phyloP scores from a whole-genome alignment of 1,140 invertebrate genomes.

The Phortica variegata region DNA sequence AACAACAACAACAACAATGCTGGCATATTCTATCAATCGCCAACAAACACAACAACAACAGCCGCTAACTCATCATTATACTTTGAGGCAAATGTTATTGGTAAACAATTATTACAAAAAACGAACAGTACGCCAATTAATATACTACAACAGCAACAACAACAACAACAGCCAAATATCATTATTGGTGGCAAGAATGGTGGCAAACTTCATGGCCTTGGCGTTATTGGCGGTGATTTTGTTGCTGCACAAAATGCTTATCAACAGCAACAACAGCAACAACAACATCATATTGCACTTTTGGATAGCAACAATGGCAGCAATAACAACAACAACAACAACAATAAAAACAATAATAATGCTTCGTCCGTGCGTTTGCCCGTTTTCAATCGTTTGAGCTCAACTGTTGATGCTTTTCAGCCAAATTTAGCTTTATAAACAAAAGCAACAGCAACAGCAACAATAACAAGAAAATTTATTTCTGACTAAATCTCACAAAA shows the following conservation, averaged over 20 bases:
- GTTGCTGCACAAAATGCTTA: conserved; percentile 34
- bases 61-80: conserved; percentile 33
- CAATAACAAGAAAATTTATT: too few relatives aligned
- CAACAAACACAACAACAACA: too few relatives aligned
- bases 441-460: conserved; percentile 12
- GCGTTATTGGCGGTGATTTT: too few relatives aligned
- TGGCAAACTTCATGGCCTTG: too few relatives aligned
- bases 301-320: too few relatives aligned
- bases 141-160: conserved; percentile 46
- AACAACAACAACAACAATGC: conserved; percentile 53
- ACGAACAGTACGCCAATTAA: conserved; percentile 39
- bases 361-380: conserved; percentile 63
- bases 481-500: too few relatives aligned
- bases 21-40: conserved; percentile 34
- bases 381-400: conserved; percentile 72
- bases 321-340: conserved; percentile 38
- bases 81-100: conserved; percentile 3
- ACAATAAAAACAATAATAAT: conserved; percentile 41
- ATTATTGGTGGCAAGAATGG: too few relatives aligned
- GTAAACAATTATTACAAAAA: conserved; percentile 43
- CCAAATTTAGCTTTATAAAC: conserved; percentile 62
- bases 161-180: background rate
- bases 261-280: conserved; percentile 42
- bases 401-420: conserved; percentile 62
- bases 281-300: conserved; percentile 35